Evolutionary conservation across 2,797 vertebrate species (phyloP), one percentile per base, ranked within the genome.

Genomic region (Muscicapa striata): DNA sequence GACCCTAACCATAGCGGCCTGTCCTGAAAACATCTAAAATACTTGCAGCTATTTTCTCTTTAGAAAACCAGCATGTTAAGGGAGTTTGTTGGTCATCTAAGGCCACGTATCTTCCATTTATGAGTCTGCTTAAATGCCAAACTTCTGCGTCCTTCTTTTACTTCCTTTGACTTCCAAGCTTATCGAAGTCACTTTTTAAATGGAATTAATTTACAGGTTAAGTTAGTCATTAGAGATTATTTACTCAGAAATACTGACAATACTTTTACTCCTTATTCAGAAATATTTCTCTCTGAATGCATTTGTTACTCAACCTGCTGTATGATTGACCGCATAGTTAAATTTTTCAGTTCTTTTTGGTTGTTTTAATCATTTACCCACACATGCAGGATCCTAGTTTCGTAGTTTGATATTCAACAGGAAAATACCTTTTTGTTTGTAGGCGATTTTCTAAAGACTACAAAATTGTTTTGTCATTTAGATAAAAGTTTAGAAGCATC

Each of bases 131-230:
- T 85, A 83, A 90, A 92, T 91, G 66, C 49, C 68, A 77, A 51
- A 76, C 9, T 80, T 89, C 32, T 68, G 43, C 6, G 2, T 83
- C 75, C 46, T 40, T 86, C 73, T 77, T 95, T 90, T 82, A 51
- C 41, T 93, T 95, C 19, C 41, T 83, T 68, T 90, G 79, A 80
- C 66, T 94, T 90, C n/a, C 27, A 52, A 43, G 49, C 27, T 84
- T 90, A 84, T 67, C 36, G 40, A 82, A 67, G 52, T 84, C 17
- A 63, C 22, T 82, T 51, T 84, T 74, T 41, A 3, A 19, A 63
- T 69, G 3, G 40, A 75, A 80, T 64, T 84, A 69, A 80, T 94
- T 84, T 83, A 24, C 29, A 81, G 21, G 15, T 93, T 74, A 80
- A 72, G 21, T 76, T 87, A 79, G 20, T 88, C 0, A 32, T 61